Conservation (phyloP, 1,140 invertebrate genomes). For the Scaptodrosophila lebanonensis region DNA sequence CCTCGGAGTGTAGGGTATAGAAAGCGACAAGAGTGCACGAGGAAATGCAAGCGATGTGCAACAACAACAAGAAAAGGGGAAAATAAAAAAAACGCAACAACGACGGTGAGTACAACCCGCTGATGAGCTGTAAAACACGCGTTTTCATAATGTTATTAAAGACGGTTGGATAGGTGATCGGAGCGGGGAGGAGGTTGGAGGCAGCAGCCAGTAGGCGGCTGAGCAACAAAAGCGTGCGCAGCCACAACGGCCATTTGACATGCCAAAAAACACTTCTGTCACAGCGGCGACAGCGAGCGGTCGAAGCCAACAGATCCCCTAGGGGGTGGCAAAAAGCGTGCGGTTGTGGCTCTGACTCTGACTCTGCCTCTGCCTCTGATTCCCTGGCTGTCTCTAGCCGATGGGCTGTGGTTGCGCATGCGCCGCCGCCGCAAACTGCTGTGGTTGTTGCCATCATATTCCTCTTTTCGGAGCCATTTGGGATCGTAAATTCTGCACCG, state of each 20-base stretch:
- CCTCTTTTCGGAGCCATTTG: constrained; percentile 8
- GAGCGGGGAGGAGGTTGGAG: constrained; percentile 1
- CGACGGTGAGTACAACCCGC: constrained; percentile 16
- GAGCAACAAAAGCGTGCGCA: not conserved
- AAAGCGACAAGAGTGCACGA: constrained; percentile 22
- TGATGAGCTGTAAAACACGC: constrained; percentile 71
- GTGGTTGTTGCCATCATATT: no score
- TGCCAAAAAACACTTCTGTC: constrained; percentile 74
- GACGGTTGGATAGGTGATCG: not conserved
- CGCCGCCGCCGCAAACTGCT: constrained; percentile 1
- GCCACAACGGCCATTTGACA: constrained; percentile 68
- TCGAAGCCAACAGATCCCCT: constrained; percentile 18
- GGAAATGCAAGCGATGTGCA: constrained; percentile 55
- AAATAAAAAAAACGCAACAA: no score
- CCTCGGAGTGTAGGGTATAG: no score
- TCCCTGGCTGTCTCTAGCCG: no score
- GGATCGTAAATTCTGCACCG: constrained; percentile 53
- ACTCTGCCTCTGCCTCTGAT: not conserved
- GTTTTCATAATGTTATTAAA: constrained; percentile 72
- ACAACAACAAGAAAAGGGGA: no score
- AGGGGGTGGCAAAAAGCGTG: constrained; percentile 26
- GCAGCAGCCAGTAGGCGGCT: no score
- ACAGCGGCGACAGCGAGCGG: constrained; percentile 39
- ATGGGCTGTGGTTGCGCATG: constrained; percentile 14
- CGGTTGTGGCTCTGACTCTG: constrained; percentile 24